Conservation (phyloP, 2,888 invertebrate species). For the Neoitamus cyanurus region DNA sequence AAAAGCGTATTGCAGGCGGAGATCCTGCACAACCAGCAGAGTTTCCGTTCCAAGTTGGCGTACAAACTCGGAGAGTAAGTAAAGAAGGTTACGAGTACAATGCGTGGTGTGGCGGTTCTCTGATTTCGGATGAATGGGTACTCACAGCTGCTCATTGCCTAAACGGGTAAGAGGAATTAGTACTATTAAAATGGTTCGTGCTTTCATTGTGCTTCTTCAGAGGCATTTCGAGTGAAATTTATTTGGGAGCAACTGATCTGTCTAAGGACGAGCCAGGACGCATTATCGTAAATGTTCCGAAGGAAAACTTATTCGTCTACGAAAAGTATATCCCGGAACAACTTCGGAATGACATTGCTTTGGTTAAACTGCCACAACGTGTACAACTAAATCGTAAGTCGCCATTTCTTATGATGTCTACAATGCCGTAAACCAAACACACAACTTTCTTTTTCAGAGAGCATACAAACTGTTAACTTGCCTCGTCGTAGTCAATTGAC, state of each 20-base stretch:
- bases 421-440: not conserved
- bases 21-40: constrained; percentile 46
- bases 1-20: constrained; percentile 48
- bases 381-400: constrained; percentile 60
- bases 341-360: constrained; percentile 63
- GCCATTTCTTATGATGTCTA: not conserved
- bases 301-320: constrained; percentile 58
- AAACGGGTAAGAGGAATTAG: not conserved
- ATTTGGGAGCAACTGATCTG: constrained; percentile 43
- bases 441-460: not conserved
- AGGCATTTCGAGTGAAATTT: not conserved
- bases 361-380: constrained; percentile 60
- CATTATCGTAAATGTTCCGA: constrained; percentile 29
- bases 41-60: constrained; percentile 50
- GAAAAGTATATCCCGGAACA: constrained; percentile 63
- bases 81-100: not conserved
- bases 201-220: not conserved
- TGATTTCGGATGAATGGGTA: constrained; percentile 37
- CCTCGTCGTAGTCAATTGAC: not conserved
- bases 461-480: not conserved
- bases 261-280: constrained; percentile 16
- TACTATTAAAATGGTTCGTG: no score
- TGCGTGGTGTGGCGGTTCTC: constrained; percentile 46
- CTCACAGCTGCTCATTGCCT: constrained; percentile 48
- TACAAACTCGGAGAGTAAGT: not conserved